Percentiles rank a stretch among this genome's conserved stretches.
Conservation (phyloP, 2,888 invertebrate species). For the Mongoloraphidia duomilia region DNA sequence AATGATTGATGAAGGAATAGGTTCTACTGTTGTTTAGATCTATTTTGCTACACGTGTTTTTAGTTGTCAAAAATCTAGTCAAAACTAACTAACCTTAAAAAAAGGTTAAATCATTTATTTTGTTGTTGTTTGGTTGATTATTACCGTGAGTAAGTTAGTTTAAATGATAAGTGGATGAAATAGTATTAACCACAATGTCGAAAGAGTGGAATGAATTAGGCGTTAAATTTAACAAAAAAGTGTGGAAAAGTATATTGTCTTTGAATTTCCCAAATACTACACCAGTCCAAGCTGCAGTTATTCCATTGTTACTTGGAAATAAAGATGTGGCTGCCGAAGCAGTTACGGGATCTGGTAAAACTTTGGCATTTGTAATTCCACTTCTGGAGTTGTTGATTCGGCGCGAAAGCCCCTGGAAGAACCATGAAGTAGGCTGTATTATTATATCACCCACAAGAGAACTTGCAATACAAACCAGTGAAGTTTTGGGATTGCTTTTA, state of each 20-base stretch:
- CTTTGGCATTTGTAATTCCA: constrained; percentile 89
- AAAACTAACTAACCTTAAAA: too few relatives aligned
- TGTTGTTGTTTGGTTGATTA: too few relatives aligned
- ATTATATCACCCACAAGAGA: constrained; percentile 94
- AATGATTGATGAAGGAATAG: too few relatives aligned
- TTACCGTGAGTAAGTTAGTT: too few relatives aligned
- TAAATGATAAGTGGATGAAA: too few relatives aligned
- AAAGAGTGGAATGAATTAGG: constrained; percentile 35
- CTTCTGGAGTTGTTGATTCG: constrained; percentile 67
- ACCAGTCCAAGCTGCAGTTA: constrained; percentile 67
- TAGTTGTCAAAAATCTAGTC: too few relatives aligned
- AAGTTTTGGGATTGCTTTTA: constrained; percentile 40
- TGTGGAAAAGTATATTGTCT: constrained; percentile 32
- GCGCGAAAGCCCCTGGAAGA: constrained; percentile 47
- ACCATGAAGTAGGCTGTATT: constrained; percentile 70
- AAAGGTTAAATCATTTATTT: too few relatives aligned
- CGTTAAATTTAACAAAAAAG: constrained; percentile 28
- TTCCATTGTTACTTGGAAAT: constrained; percentile 72
- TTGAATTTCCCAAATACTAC: constrained; percentile 42
- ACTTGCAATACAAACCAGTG: constrained; percentile 77
- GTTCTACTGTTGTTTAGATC: too few relatives aligned
- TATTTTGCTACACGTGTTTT: too few relatives aligned
- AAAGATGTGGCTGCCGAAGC: constrained; percentile 98
- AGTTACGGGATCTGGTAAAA: constrained; percentile 97
- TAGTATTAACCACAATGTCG: constrained; percentile 15